These are phyloP conservation scores for Chelonus insularis DNA, from an alignment of 1,140 invertebrate species.

Conservation along the genomic window DNA sequence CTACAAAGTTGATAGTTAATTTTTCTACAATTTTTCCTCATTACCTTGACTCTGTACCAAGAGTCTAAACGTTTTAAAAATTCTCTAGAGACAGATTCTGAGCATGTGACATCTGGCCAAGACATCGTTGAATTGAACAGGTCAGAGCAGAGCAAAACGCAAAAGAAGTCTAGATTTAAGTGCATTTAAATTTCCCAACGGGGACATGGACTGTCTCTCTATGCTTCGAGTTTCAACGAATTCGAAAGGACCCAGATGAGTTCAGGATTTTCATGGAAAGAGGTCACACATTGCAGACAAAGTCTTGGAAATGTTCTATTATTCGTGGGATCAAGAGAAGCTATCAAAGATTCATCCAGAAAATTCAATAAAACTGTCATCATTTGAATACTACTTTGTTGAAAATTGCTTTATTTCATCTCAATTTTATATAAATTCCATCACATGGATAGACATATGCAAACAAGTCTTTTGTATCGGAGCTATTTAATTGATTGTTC, in stretches of 20 bases:
- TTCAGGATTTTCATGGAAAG: constrained; percentile 23
- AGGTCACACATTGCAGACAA: constrained; percentile 25
- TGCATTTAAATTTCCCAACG: constrained; percentile 29
- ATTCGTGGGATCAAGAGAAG: constrained; percentile 5
- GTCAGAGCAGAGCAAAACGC: constrained; percentile 4
- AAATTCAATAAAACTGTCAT: constrained; percentile 11
- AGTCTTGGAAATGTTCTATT: constrained; percentile 11
- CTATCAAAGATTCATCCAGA: constrained; percentile 15
- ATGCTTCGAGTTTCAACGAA: constrained; percentile 12
- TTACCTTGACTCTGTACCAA: too few relatives aligned
- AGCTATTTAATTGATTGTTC: too few relatives aligned
- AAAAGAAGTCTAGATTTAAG: neutral
- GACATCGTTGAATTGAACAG: neutral
- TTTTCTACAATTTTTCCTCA: too few relatives aligned
- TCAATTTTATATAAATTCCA: too few relatives aligned
- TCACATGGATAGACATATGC: too few relatives aligned
- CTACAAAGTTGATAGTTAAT: too few relatives aligned
- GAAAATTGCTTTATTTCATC: neutral
- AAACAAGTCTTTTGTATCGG: too few relatives aligned
- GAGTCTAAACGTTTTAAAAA: too few relatives aligned
- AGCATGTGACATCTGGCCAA: too few relatives aligned
- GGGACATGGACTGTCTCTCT: neutral
- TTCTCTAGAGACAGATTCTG: too few relatives aligned
- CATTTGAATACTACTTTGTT: constrained; percentile 14
- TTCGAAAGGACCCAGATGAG: constrained; percentile 12